Base-by-base conservation (phyloP, 2,113 vertebrate genomes). In the Phylloscopus trochilus region DNA sequence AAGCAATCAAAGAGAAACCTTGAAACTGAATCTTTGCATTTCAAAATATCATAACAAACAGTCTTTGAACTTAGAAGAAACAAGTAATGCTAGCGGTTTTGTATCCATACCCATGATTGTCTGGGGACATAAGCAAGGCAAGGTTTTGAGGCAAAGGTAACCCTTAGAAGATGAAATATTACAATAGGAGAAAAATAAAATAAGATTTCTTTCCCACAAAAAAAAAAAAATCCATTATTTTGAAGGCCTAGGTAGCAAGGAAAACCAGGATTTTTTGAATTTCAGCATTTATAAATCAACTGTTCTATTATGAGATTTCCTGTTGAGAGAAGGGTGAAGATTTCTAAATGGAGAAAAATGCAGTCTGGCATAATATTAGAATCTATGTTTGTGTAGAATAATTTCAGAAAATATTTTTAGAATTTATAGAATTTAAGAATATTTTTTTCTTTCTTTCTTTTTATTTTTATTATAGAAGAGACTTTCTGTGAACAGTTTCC, bases 1-100 rank as follows among this genome's bases (percentile, higher is more conserved):
- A 97, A 89, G 73, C 49, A 97, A 97, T 74, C 53, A 83, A 87
- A 72, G 41, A 95, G 30, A 88, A 94, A 75, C 26, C 68, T 90
- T 91, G 87, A 96, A 97, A 95, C 63, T 64, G 46, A 89, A 76
- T 62, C 63, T 89, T 78, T 95, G 59, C 47, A 21, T 97, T 97
- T 97, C 87, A 81, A 84, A 87, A 86, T 74, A 82, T 60, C 75
- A 83, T 52, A 79, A 92, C 79, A 91, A 95, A 96, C 92, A 90
- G 43, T 41, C 68, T 89, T 93, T 83, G 93, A 97, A 95, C 88
- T 90, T 55, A 58, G 66, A 28, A 77, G 80, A 94, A 95, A 93
- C 75, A 88, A 79, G 28, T 58, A 82, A 56, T 2, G 0, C 8
- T 68, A n/a, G 44, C 49, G 53, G 53, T 85, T 63, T 2, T 95